A percentile compares a stretch with the other conserved stretches of the same genome.
Evolutionary conservation across 1,140 invertebrate species (phyloP).

Genomic region (Ceratina calcarata): DNA sequence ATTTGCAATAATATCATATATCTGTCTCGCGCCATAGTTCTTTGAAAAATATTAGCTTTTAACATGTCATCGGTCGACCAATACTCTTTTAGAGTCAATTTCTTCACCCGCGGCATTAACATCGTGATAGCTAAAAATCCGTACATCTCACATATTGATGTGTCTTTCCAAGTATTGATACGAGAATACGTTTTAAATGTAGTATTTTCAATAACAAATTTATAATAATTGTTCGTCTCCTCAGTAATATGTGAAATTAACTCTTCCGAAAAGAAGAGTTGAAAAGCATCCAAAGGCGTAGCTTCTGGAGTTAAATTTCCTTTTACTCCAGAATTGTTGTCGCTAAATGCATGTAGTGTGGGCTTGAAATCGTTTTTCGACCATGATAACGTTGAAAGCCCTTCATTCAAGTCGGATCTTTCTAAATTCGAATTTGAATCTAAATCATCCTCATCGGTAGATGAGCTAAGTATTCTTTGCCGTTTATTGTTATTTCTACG

Average conservation of each 20-base stretch:
- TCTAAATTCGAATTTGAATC: slow-evolving; percentile 22
- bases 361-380: no score
- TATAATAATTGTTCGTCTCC: no score
- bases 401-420: no score
- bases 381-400: no score
- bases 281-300: no score
- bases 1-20: slow-evolving; percentile 35
- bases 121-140: slow-evolving; percentile 15
- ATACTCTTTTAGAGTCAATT: slow-evolving; percentile 24
- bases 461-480: slow-evolving; percentile 13
- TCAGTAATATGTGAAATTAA: no score
- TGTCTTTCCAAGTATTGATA: slow-evolving; percentile 10
- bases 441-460: slow-evolving; percentile 14
- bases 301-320: no score
- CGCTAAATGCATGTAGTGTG: no score
- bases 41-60: slow-evolving; percentile 25
- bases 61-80: slow-evolving; percentile 18
- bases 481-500: slow-evolving; percentile 24
- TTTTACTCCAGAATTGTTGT: no score
- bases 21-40: slow-evolving; percentile 19
- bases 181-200: no score
- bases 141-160: slow-evolving; percentile 27
- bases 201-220: no score
- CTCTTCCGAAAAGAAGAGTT: no score
- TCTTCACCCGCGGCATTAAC: slow-evolving; percentile 23